phyloP scores from a whole-genome alignment of 2,888 invertebrate genomes.

The Tupiocoris notatus region DNA sequence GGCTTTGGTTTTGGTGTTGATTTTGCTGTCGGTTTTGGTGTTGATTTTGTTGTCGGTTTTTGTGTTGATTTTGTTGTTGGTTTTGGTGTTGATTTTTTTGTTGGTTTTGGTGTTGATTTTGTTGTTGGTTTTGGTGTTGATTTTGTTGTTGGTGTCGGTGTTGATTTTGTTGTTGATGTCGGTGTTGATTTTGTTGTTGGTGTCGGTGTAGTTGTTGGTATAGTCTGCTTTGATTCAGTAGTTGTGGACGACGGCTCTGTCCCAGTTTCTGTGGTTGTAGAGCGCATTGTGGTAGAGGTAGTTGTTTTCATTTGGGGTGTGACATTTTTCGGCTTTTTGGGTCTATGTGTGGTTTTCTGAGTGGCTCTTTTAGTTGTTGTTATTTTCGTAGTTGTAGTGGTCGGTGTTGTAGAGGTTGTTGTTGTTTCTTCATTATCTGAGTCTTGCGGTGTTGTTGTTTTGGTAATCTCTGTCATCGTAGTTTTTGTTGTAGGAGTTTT shows the following conservation, averaged over 20 bases:
- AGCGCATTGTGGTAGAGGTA: conserved; percentile 30
- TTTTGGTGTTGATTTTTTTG: conserved; percentile 14
- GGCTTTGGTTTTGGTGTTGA: conserved; percentile 27
- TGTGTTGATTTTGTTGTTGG: conserved; percentile 23
- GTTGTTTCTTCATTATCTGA: conserved; percentile 49
- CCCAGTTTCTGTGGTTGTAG: neutral
- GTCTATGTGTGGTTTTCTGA: neutral
- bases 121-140: conserved; percentile 19
- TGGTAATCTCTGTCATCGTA: conserved; percentile 38
- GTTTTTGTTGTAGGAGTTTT: conserved; percentile 14
- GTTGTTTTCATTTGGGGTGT: conserved; percentile 24
- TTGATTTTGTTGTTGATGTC: conserved; percentile 32
- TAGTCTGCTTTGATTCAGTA: neutral
- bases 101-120: conserved; percentile 25
- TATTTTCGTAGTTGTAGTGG: conserved; percentile 37
- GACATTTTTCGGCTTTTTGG: conserved; percentile 54
- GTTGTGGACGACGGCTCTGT: neutral
- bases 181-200: conserved; percentile 13
- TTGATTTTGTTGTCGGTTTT: conserved; percentile 36
- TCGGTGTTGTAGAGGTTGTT: conserved; percentile 55
- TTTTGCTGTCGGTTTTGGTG: conserved; percentile 36
- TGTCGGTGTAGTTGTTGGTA: conserved; percentile 4
- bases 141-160: conserved; percentile 1
- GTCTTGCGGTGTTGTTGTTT: conserved; percentile 42
- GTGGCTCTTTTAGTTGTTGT: neutral